Evolutionary conservation across 2,888 invertebrate species (phyloP).

Genomic region (Diarsia mendica): DNA sequence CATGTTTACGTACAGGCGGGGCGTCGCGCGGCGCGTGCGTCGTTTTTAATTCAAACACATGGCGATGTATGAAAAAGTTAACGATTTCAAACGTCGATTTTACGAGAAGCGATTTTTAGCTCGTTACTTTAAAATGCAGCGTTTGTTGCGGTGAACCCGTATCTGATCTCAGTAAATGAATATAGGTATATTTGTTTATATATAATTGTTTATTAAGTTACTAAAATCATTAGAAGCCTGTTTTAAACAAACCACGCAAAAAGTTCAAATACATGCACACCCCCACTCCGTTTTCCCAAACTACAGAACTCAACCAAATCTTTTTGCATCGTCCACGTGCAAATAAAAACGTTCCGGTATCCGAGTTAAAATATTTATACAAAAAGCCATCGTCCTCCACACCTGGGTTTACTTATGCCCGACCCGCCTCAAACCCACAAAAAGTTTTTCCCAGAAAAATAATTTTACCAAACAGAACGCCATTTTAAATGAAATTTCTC

Average conservation of each 20-base stretch:
- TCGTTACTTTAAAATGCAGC: too few species aligned
- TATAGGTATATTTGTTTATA: too few species aligned
- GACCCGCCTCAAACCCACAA: slow-evolving; percentile 6
- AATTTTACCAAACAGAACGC: slow-evolving; percentile 25
- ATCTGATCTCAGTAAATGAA: too few species aligned
- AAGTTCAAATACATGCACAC: not conserved
- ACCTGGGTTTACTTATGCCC: not conserved
- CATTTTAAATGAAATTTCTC: slow-evolving; percentile 54
- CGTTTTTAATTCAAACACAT: too few species aligned
- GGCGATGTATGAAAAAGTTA: too few species aligned
- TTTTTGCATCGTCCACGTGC: not conserved
- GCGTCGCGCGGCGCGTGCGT: too few species aligned
- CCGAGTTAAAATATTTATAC: slow-evolving; percentile 1
- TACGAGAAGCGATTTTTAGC: too few species aligned
- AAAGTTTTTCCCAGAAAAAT: slow-evolving; percentile 24
- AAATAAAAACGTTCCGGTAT: not conserved
- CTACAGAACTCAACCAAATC: not conserved
- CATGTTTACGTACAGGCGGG: too few species aligned
- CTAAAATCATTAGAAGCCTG: not conserved
- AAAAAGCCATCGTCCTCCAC: not conserved
- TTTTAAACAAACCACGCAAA: not conserved
- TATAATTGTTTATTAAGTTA: not conserved
- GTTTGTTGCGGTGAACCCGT: too few species aligned
- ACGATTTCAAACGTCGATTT: too few species aligned
- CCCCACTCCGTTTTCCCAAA: not conserved